Evolutionary conservation across 2,797 vertebrate genomes (phyloP), one percentile per base, ranked within the genome.

Genomic region (Rhabdomys pumilio): DNA sequence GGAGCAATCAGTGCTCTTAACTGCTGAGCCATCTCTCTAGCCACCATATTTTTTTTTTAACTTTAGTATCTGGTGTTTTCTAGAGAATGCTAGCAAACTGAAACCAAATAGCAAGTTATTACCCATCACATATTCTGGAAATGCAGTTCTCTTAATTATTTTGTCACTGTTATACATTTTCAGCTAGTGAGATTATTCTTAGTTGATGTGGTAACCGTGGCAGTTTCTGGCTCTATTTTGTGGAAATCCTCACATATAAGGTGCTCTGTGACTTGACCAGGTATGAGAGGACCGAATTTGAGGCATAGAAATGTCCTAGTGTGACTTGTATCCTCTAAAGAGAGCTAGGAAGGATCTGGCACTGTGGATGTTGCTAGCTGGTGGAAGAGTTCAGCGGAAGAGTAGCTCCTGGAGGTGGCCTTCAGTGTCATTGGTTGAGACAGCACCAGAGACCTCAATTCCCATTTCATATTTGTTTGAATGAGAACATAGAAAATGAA

Each of bases 51-150:
- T 81, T 75, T 5, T 73, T 72, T 84, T 55, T 67, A 61, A 72
- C 61, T 93, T 79, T 88, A 26, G 12, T 59, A 26, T 73, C 9
- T 26, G 82, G 1, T 73, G 83, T 93, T 93, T 86, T 79, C 14
- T 76, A 53, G 72, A 65, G 84, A 93, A 91, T 53, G 77, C 92
- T 88, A 50, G 44, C 92, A 81, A 84, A 90, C 86, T 50, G 59
- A 96, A 94, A 31, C 75, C 44, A 63, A 65, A 13, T 29, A 63
- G n/a, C 53, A 69, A 81, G 59, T 29, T 80, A 14, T 22, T 34
- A 59, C 59, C n/a, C 72, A 34, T 61, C 24, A 3, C 50, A 80
- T 88, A 41, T 41, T 89, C 77, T 20, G 3, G 76, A 88, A 90
- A 55, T 80, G 38, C 2, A 6, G 0, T 80, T 69, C 90, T 89